A percentile compares a stretch with the other conserved stretches of the same genome.
Evolutionary conservation across 2,113 vertebrate genomes (phyloP).

Genomic region (Delphinus delphis): DNA sequence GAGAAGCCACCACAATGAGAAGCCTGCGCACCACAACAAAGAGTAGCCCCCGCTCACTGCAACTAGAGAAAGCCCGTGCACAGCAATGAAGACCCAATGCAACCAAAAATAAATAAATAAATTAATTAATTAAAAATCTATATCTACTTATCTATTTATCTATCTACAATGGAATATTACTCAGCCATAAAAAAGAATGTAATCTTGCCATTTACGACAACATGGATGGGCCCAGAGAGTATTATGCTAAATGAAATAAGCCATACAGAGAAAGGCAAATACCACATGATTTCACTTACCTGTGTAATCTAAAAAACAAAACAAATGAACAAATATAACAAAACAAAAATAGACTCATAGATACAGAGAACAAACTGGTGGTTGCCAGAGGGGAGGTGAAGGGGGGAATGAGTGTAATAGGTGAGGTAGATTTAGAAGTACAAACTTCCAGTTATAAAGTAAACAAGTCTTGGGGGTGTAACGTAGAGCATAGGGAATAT

Average conservation of each 20-base stretch:
- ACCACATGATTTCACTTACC: neutral
- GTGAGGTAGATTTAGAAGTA: neutral
- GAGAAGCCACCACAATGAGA: too few relatives aligned
- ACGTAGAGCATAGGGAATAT: neutral
- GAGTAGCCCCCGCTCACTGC: too few relatives aligned
- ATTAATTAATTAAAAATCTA: too few relatives aligned
- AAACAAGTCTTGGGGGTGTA: neutral
- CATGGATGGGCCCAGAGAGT: neutral
- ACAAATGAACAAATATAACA: neutral
- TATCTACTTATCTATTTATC: neutral
- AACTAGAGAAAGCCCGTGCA: too few relatives aligned
- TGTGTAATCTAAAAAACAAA: neutral
- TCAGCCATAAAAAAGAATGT: neutral
- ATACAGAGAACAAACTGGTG: neutral
- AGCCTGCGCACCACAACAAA: too few relatives aligned
- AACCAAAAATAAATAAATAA: too few relatives aligned
- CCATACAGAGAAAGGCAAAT: neutral
- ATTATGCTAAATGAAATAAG: neutral
- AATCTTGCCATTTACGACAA: neutral
- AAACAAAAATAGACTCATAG: neutral
- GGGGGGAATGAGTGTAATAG: neutral
- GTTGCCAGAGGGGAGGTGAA: neutral
- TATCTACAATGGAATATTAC: neutral
- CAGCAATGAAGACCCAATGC: too few relatives aligned
- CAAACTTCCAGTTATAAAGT: neutral